phyloP scores from a whole-genome alignment of 2,888 invertebrate genomes.

The Leptinotarsa tumamoca region DNA sequence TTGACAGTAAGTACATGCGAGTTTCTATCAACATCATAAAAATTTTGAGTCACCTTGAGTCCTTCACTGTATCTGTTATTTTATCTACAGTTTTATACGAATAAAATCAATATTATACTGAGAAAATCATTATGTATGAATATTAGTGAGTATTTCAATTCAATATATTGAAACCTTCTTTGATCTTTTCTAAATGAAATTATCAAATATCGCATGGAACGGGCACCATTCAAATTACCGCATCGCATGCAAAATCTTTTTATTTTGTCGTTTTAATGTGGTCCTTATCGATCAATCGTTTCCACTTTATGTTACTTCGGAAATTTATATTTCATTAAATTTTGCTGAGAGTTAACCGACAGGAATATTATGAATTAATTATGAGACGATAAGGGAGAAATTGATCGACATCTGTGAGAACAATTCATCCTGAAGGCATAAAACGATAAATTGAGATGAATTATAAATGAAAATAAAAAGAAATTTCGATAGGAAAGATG shows the following conservation, averaged over 20 bases:
- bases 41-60: too few species aligned
- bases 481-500: not conserved
- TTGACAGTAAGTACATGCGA: too few species aligned
- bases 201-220: not conserved
- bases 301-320: not conserved
- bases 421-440: not conserved
- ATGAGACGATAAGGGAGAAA: not conserved
- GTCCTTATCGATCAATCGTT: not conserved
- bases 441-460: not conserved
- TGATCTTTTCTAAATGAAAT: too few species aligned
- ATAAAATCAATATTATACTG: too few species aligned
- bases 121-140: too few species aligned
- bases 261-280: not conserved
- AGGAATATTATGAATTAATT: not conserved
- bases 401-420: not conserved
- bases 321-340: not conserved
- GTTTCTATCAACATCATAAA: too few species aligned
- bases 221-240: not conserved
- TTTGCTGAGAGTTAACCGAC: not conserved
- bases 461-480: not conserved
- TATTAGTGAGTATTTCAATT: too few species aligned
- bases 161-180: too few species aligned
- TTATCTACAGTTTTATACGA: too few species aligned
- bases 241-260: not conserved
- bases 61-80: too few species aligned